These are phyloP conservation scores for Fragum fragum DNA, from an alignment of 2,888 invertebrate genomes.

Conservation along the genomic window DNA sequence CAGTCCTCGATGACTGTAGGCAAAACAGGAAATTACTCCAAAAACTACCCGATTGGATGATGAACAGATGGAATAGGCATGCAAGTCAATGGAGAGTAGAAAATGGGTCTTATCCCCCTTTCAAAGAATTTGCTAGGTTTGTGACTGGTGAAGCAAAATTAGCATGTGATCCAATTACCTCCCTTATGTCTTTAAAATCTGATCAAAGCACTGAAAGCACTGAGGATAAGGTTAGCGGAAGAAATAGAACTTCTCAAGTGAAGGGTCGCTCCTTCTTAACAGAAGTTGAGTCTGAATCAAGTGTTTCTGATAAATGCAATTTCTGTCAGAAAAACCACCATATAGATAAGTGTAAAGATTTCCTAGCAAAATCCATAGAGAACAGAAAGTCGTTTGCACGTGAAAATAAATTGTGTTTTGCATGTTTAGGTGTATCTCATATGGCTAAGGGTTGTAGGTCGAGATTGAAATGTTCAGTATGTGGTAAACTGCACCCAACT, in stretches of 20 bases:
- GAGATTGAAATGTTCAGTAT: slow-evolving; percentile 48
- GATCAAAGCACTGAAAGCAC: no score
- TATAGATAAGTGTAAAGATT: not conserved
- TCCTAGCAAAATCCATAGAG: not conserved
- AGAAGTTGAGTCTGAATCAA: not conserved
- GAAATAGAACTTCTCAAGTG: not conserved
- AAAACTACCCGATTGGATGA: slow-evolving; percentile 19
- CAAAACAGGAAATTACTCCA: slow-evolving; percentile 1
- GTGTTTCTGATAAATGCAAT: not conserved
- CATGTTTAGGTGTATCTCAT: slow-evolving; percentile 67
- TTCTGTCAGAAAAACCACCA: slow-evolving; percentile 1
- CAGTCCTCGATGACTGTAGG: not conserved
- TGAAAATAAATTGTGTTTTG: slow-evolving; percentile 31
- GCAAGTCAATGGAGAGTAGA: not conserved
- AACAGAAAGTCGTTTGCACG: not conserved
- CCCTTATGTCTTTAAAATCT: not conserved
- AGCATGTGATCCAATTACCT: slow-evolving; percentile 11
- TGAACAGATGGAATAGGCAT: not conserved
- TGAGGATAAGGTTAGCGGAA: no score
- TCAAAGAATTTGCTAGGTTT: no score
- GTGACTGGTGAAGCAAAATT: slow-evolving; percentile 15
- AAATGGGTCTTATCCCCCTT: not conserved
- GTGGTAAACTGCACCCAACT: slow-evolving; percentile 64
- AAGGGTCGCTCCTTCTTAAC: not conserved
- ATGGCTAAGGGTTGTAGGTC: slow-evolving; percentile 57